Base-by-base conservation (phyloP, 2,113 vertebrate genomes). In the Nipponia nippon region DNA sequence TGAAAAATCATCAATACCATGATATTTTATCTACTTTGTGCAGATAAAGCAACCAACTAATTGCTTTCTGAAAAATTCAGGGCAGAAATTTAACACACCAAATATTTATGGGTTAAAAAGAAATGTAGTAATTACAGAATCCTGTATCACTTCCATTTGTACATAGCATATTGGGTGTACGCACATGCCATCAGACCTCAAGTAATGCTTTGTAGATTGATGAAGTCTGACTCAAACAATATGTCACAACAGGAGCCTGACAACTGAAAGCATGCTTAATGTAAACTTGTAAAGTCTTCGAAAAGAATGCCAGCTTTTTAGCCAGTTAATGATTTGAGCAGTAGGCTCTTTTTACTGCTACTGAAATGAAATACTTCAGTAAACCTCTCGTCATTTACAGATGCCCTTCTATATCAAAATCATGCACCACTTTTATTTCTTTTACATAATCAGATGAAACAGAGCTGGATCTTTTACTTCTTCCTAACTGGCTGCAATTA, bases 231-330 rank as follows among this genome's bases (percentile, higher is more conserved):
- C 95, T 97, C 93, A 96, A 83, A 94, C 93, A 30, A 96, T 96
- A 53, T 73, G 95, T 97, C 97, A 91, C 94, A 96, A 70, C 95
- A 90, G 95, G 97, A 96, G 91, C 73, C 82, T 73, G 97, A 97
- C 96, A 98, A 97, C 85, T 81, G 93, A 97, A 97, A 87, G 96
- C 94, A 95, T n/a, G 93, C 91, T 96, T 97, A 95, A 96, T 85
- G 96, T 97, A 79, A 96, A 96, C 95, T 97, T 97, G 97, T 95
- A 96, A 90, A 21, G 91, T 79, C 29, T 93, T 96, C 72, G 63
- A 89, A 61, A 96, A 97, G 98, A 97, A 96, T 87, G 89, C 81
- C 93, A 67, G 93, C 92, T 96, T 97, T 97, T 93, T 81, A 67
- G 87, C 94, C 97, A 93, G 96, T 92, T 97, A 97, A 97, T 90